Evolutionary conservation across 2,888 invertebrate genomes (phyloP), one percentile per base, ranked within the genome.

Genomic region (Penaeus monodon): DNA sequence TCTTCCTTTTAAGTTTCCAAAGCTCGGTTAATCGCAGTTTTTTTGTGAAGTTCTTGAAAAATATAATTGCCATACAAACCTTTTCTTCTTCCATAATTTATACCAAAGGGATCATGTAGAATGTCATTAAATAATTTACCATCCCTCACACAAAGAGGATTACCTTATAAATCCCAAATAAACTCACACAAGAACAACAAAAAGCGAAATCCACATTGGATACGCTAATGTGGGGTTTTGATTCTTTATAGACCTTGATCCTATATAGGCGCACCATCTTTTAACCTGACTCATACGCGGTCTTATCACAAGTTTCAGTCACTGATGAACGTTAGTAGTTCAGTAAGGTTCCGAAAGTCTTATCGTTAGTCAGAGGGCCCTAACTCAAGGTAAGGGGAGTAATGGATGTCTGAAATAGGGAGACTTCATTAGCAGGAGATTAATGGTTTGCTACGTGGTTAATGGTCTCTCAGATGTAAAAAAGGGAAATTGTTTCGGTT

Each of bases 301-400:
- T 63, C 57, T 77, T 77, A 77, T 77, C 77, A 29, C 77, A 49
- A 57, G 77, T 77, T 77, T 77, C 77, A 77, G 77, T 77, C 77
- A 77, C 57, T 77, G 77, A 77, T 77, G 77, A 77, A 77, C 63
- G 77, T 57, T 57, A 17, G 57, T 77, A 77, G 77, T 27, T 29
- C 14, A 29, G 57, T 29, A 49, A 57, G 57, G 77, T 57, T 63
- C 77, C 57, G n/a, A 63, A 49, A 17, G 57, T 57, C 57, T 57
- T 57, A 57, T 57, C 57, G 17, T 2, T 57, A 17, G 57, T 4
- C 57, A 57, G 57, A 57, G 17, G 57, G 57, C 57, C 57, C 57
- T 57, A 57, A 57, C 57, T 17, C 10, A 2, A 57, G 57, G 57
- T 1, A 57, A 14, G 4, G 57, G 57, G 57, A 57, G 57, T 57